Evolutionary conservation across 2,113 vertebrate genomes (phyloP), one percentile per base, ranked within the genome.

Genomic region (Coryphaenoides rupestris): DNA sequence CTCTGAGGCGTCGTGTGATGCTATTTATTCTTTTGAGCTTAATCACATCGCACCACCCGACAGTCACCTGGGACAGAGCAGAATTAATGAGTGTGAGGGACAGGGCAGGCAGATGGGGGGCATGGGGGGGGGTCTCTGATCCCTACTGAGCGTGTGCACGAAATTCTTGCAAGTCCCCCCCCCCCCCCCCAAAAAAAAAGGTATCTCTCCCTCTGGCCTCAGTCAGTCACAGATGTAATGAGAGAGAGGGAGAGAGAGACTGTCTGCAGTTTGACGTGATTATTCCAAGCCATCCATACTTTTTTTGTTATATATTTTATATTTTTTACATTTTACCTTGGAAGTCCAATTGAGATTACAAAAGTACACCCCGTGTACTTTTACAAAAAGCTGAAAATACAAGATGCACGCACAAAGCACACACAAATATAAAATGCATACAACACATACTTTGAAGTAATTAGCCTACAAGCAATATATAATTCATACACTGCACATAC

Each of bases 21-120:
- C 68, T 68, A 58, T 83, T 83, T 86, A 77, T 81, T 75, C 73
- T 68, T 76, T 77, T 81, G 59, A 69, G 76, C 72, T 78, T 82
- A 78, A 82, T 84, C 82, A 83, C 77, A 80, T 74, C 26, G 72
- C 68, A 67, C 68, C 75, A 70, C 73, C 72, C 22, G 58, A 74
- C 69, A 73, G 68, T 66, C 73, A 75, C 75, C 68, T 76, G 75
- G 70, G 75, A 73, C 74, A 40, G 24, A 60, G 62, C 66, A 65
- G 75, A 84, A 83, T 87, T 79, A 81, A 84, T 79, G 81, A 60
- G 70, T 78, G 80, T 75, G 75, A 84, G 80, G 63, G 70, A 79
- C n/a, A n/a, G 47, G 33, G 72, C 68, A 21, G 61, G 66, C 78
- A 79, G 84, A 82, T 74, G 77, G 74, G 81, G 79, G 65, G 45